Evolutionary conservation across 1,140 invertebrate genomes (phyloP), one percentile per base, ranked within the genome.

Genomic region (Heliconius nattereri): DNA sequence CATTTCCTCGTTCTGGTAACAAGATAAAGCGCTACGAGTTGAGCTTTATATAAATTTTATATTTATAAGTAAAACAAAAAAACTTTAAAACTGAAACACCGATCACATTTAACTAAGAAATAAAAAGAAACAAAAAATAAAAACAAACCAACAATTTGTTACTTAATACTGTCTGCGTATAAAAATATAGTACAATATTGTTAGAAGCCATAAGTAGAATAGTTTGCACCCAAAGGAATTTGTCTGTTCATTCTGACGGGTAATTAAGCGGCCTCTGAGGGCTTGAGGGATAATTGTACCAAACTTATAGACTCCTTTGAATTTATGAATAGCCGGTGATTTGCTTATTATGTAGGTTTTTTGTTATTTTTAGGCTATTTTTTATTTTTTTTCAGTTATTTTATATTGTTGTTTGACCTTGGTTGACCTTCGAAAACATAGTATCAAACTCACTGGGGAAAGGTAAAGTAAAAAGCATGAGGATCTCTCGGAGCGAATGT

Each of bases 161-260:
- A 7, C 11, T 71, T 71, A 71, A 60, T 60, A 19, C 13, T 19
- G 20, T 60, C n/a, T 23, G 8, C 26, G 3, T 16, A 66, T 66
- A 66, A 66, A 66, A 66, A 66, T 66, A 29, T 29, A 66, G 3
- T 66, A 66, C 60, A 29, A 6, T 66, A 66, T 66, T 66, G 26
- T 66, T 26, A 11, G 9, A 66, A 66, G 60, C 60, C 60, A 66
- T 66, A n/a, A 60, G 52, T 57, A 57, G n/a, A 60, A 60, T 60
- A 66, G 60, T 66, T 66, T 26, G 60, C 60, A 29, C 60, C 60
- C 60, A 66, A 66, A 66, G 60, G 60, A 75, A 75, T 75, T 75
- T 26, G 54, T 75, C 54, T 23, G 35, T 75, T 37, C 74, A 75
- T 57, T 54, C 74, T 54, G 35, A 75, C 57, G 52, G 29, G 35